phyloP scores from a whole-genome alignment of 2,888 invertebrate species.

The Cremastinae sp. region DNA sequence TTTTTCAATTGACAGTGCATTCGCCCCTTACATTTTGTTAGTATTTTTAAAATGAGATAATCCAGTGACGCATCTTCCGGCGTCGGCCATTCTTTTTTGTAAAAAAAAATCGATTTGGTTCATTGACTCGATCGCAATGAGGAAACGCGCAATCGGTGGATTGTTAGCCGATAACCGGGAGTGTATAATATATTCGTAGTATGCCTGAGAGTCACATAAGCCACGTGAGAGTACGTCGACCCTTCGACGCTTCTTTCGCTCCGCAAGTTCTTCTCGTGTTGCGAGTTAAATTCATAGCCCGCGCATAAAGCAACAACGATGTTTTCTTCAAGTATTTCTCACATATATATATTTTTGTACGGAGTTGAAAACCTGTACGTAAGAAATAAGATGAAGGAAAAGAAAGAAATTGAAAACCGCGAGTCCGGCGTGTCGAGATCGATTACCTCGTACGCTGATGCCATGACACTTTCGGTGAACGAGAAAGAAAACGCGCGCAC shows the following conservation, averaged over 20 bases:
- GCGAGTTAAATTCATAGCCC: conserved; percentile 50
- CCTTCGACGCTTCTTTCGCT: conserved; percentile 58
- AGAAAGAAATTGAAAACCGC: conserved; percentile 38
- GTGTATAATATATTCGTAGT: conserved; percentile 41
- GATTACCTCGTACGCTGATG: conserved; percentile 49
- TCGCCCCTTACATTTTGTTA: no score
- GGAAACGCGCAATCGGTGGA: conserved; percentile 48
- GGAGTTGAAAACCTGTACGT: neutral
- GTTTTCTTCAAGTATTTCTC: conserved; percentile 1
- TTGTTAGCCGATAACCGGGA: conserved; percentile 32
- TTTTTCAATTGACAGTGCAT: no score
- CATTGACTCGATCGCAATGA: conserved; percentile 36
- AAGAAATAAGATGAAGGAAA: conserved; percentile 7
- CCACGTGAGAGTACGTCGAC: conserved; percentile 61
- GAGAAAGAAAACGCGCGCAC: conserved; percentile 18
- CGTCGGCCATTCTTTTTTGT: conserved; percentile 1
- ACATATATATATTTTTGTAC: neutral
- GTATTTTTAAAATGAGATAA: neutral
- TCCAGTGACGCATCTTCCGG: neutral
- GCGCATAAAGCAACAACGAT: conserved; percentile 39
- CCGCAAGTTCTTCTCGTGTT: conserved; percentile 52
- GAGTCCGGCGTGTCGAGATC: conserved; percentile 55
- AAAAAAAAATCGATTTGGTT: neutral
- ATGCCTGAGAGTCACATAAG: conserved; percentile 32
- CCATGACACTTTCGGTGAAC: conserved; percentile 40